A percentile compares a stretch with the other conserved stretches of the same genome.
Evolutionary conservation across 2,113 vertebrate genomes (phyloP).

Genomic region (Limanda limanda): DNA sequence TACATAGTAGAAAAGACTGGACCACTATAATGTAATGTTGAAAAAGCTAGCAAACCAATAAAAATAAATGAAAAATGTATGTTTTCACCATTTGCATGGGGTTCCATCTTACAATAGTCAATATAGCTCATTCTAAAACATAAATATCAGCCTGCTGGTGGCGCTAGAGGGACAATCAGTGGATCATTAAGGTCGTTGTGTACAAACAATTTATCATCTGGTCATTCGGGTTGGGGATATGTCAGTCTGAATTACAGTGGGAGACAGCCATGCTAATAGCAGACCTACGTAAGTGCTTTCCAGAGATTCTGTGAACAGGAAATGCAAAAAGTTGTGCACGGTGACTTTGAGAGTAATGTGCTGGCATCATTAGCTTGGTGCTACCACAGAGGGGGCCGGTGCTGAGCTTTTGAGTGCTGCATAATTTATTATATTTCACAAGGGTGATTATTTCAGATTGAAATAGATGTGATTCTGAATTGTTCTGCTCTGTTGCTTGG

Average conservation of each 20-base stretch:
- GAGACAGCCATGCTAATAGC: neutral
- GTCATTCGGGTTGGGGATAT: neutral
- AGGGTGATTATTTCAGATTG: slow-evolving; percentile 73
- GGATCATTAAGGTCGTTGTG: neutral
- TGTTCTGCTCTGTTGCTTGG: slow-evolving; percentile 62
- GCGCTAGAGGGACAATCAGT: neutral
- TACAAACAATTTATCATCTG: neutral
- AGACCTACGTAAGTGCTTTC: neutral
- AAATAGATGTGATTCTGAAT: slow-evolving; percentile 73
- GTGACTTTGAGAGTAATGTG: slow-evolving; percentile 66
- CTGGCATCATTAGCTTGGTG: slow-evolving; percentile 63
- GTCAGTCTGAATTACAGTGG: neutral
- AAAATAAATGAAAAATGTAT: too few relatives aligned
- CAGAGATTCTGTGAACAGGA: slow-evolving; percentile 35
- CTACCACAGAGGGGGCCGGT: slow-evolving; percentile 54
- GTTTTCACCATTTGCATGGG: too few relatives aligned
- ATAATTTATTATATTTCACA: slow-evolving; percentile 75
- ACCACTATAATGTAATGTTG: too few relatives aligned
- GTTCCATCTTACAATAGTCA: too few relatives aligned
- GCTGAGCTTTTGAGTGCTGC: slow-evolving; percentile 59
- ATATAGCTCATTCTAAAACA: too few relatives aligned
- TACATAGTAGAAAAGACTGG: too few relatives aligned
- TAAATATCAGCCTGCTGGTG: neutral
- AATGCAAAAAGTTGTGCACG: slow-evolving; percentile 25
- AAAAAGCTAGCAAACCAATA: too few relatives aligned